Evolutionary conservation across 2,888 invertebrate genomes (phyloP).

Genomic region (Oxytorus armatus): DNA sequence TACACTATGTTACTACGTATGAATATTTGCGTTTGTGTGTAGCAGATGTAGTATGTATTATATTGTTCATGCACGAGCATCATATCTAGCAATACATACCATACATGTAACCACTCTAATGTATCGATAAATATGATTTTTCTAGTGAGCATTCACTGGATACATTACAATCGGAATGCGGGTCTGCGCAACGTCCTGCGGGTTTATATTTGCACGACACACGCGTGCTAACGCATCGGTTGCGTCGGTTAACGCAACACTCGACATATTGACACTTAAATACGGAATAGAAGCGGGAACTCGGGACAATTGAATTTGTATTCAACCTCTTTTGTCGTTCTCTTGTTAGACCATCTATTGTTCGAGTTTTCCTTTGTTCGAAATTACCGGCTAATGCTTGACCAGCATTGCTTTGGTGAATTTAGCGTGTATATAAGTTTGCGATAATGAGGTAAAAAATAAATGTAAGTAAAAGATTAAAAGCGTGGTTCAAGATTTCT

Average conservation of each 20-base stretch:
- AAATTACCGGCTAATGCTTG: not conserved
- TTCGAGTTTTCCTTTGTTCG: not conserved
- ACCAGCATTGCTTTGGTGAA: not conserved
- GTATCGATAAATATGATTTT: slow-evolving; percentile 42
- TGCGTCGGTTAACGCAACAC: slow-evolving; percentile 30
- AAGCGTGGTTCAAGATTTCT: not conserved
- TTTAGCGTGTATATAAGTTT: not conserved
- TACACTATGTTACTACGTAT: not conserved
- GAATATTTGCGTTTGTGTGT: not conserved
- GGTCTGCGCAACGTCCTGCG: slow-evolving; percentile 7
- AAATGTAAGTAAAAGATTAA: not conserved
- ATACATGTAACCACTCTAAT: slow-evolving; percentile 14
- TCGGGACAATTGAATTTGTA: not conserved
- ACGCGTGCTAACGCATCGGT: too few relatives aligned
- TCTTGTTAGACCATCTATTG: not conserved
- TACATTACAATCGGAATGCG: slow-evolving; percentile 12
- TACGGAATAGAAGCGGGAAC: slow-evolving; percentile 2
- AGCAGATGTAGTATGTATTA: not conserved
- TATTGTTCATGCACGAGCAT: not conserved
- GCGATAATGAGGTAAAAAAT: not conserved
- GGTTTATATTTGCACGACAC: slow-evolving; percentile 27
- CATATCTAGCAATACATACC: too few relatives aligned
- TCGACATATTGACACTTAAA: slow-evolving; percentile 38
- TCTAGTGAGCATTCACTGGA: slow-evolving; percentile 11
- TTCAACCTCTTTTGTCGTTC: slow-evolving; percentile 13